Evolutionary conservation across 2,888 invertebrate genomes (phyloP).

Genomic region (Galerucella nymphaeae): DNA sequence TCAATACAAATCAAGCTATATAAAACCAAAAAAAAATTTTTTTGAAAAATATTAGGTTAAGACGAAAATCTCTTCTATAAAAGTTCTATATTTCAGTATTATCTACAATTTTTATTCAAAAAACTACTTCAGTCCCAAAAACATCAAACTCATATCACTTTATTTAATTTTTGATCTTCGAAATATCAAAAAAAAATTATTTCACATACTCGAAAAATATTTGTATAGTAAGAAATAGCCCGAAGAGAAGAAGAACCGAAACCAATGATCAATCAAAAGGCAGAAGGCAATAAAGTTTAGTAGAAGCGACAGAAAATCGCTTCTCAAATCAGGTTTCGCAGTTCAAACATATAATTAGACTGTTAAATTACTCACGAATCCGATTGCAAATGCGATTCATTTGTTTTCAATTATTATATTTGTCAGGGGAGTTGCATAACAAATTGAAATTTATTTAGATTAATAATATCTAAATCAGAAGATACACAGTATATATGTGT

Average conservation of each 20-base stretch:
- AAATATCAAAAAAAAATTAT: no score
- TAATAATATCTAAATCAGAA: constrained; percentile 4
- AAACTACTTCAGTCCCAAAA: no score
- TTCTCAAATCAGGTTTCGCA: constrained; percentile 21
- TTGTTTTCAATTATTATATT: constrained; percentile 30
- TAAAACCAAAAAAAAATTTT: no score
- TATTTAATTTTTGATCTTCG: no score
- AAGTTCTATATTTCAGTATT: no score
- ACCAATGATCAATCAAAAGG: constrained; percentile 22
- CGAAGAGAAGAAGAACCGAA: constrained; percentile 12
- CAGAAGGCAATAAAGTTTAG: constrained; percentile 15
- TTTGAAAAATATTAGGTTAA: no score
- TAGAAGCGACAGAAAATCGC: constrained; percentile 16
- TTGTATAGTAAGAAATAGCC: not conserved
- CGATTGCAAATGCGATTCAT: constrained; percentile 24
- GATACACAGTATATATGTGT: not conserved
- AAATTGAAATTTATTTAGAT: constrained; percentile 25
- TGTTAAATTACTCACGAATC: constrained; percentile 25
- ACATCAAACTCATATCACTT: no score
- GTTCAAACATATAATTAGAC: constrained; percentile 27
- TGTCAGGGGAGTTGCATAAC: constrained; percentile 21
- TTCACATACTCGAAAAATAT: no score
- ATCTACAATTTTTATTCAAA: no score
- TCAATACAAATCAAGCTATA: no score
- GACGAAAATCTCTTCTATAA: no score